Evolutionary conservation across 2,888 invertebrate genomes (phyloP), one percentile per base, ranked within the genome.

Genomic region (Coelopa pilipes): DNA sequence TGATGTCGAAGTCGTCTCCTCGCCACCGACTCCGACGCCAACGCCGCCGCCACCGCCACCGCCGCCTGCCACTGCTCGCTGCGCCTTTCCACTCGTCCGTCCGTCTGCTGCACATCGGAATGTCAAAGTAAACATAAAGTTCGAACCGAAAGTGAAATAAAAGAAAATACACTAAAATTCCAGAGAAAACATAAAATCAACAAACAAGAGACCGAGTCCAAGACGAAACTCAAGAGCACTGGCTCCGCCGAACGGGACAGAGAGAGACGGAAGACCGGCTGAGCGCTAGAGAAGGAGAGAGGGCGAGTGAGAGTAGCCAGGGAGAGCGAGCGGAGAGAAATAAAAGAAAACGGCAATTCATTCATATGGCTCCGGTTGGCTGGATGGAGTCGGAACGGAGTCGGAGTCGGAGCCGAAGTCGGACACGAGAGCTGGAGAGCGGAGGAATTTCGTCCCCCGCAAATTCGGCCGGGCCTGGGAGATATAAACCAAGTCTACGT

Each of bases 41-140:
- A 53, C 53, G 53, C 34, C 34, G 24, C n/a, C 57, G 34, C 62
- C 4, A 34, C 55, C 55, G 10, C n/a, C 55, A 55, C 55, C 60
- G 34, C 60, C 60, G 21, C 24, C 60, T 60, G 60, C 62, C 62
- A 62, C 13, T 62, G 10, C 63, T 45, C 46, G 65, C 66, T 66
- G 63, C 72, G 68, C 74, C 62, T 57, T 50, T 65, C 53, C 62
- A 72, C 57, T 72, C 34, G 34, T 34, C 34, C 7, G 34, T 34
- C 50, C 63, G 74, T 68, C 69, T 69, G 70, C 60, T 70, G 70
- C 70, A 74, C 76, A 72, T 78, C 47, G 78, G 76, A 78, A 78
- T 78, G 78, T 68, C 72, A 74, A 75, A 75, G 76, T 76, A 76
- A 77, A 77, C 74, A 77, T 49, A 69, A 69, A 69, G 45, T 46